phyloP scores from a whole-genome alignment of 2,113 vertebrate genomes.

The Rhea pennata region DNA sequence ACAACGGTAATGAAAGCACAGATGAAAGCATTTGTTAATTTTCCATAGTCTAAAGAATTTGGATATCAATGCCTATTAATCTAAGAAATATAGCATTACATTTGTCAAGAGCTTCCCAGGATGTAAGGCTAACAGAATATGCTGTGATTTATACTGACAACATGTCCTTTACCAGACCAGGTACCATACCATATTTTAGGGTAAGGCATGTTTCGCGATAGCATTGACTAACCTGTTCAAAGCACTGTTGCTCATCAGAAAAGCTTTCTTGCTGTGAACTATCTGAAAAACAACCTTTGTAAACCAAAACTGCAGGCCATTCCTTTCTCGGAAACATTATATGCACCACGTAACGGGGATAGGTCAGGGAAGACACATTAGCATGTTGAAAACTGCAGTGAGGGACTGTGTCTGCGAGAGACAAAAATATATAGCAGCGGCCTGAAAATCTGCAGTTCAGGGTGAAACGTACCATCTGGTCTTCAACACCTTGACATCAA shows the following conservation, averaged over 20 bases:
- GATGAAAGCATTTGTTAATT: slow-evolving; percentile 43
- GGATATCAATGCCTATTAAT: slow-evolving; percentile 23
- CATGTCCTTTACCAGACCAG: neutral
- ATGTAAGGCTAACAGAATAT: slow-evolving; percentile 8
- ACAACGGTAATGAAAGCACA: neutral
- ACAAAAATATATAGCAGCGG: slow-evolving; percentile 59
- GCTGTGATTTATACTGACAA: slow-evolving; percentile 56
- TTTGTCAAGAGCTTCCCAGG: slow-evolving; percentile 37
- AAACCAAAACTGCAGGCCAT: slow-evolving; percentile 50
- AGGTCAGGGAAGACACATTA: slow-evolving; percentile 46
- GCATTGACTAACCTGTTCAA: slow-evolving; percentile 40
- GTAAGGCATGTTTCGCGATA: slow-evolving; percentile 4
- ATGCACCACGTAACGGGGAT: slow-evolving; percentile 14
- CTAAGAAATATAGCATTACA: slow-evolving; percentile 22
- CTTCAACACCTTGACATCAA: slow-evolving; percentile 52
- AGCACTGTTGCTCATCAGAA: neutral
- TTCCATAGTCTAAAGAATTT: slow-evolving; percentile 39
- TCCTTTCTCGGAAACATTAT: slow-evolving; percentile 17
- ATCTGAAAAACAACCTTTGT: slow-evolving; percentile 40
- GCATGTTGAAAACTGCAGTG: slow-evolving; percentile 33
- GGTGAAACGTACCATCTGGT: slow-evolving; percentile 55
- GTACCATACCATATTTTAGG: slow-evolving; percentile 41
- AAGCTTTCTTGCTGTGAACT: neutral
- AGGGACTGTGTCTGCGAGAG: slow-evolving; percentile 49
- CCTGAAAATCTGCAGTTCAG: slow-evolving; percentile 45